Percentiles rank a stretch among this genome's conserved stretches.
Conservation (phyloP, 2,113 vertebrate species). For the Equus przewalskii region DNA sequence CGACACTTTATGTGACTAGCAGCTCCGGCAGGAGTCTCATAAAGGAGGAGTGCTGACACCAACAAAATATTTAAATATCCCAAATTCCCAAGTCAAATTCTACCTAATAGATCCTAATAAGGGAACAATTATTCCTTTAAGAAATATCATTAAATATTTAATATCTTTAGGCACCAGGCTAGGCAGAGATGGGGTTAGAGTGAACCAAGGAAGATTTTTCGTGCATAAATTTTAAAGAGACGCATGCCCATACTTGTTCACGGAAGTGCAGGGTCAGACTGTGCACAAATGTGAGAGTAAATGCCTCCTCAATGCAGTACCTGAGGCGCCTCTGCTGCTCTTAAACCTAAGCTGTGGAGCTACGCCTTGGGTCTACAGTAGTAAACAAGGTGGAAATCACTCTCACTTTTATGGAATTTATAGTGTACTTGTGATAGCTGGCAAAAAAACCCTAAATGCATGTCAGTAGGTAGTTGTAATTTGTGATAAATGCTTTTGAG, state of each 20-base stretch:
- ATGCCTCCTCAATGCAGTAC: too few relatives aligned
- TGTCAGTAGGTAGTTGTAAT: neutral
- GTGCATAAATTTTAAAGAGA: neutral
- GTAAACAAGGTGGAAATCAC: neutral
- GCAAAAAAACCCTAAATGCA: neutral
- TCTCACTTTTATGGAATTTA: neutral
- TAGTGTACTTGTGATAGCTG: neutral
- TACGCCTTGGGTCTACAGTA: neutral
- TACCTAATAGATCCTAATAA: neutral
- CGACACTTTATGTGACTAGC: neutral
- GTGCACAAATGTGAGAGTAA: neutral
- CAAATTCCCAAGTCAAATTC: constrained; percentile 4
- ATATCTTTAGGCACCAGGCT: neutral
- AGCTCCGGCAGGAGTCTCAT: neutral
- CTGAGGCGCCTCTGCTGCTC: neutral
- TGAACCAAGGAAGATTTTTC: neutral
- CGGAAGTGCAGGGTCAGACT: neutral
- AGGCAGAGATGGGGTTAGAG: neutral
- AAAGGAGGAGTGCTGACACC: neutral
- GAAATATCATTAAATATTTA: neutral
- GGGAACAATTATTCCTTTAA: neutral
- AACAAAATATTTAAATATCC: neutral
- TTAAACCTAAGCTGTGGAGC: too few relatives aligned
- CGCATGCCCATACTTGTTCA: too few relatives aligned
- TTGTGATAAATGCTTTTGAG: neutral